A percentile compares a stretch with the other conserved stretches of the same genome.
Evolutionary conservation across 2,113 vertebrate genomes (phyloP).

Genomic region (Aptenodytes patagonicus): DNA sequence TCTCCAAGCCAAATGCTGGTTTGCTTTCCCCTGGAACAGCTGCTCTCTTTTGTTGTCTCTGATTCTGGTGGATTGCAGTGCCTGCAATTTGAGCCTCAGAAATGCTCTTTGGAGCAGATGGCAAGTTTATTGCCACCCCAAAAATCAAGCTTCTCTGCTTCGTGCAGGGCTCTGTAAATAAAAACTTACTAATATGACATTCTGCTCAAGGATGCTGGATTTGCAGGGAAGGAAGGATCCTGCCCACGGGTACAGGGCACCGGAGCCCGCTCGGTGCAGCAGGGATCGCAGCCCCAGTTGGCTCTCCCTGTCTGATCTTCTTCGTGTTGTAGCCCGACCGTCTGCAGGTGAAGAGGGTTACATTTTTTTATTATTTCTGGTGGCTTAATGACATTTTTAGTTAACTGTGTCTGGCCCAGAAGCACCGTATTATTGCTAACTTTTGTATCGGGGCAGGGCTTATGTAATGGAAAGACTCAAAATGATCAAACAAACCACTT

Average conservation of each 20-base stretch:
- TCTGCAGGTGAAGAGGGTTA: background rate
- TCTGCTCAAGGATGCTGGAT: background rate
- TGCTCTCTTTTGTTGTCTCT: background rate
- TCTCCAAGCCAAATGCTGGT: background rate
- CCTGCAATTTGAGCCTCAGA: background rate
- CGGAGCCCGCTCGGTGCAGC: background rate
- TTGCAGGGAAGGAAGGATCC: background rate
- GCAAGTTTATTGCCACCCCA: background rate
- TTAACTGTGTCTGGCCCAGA: background rate
- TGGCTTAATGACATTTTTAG: background rate
- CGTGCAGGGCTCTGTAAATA: background rate
- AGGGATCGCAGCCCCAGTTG: background rate
- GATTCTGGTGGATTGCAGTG: background rate
- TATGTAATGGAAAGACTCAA: background rate
- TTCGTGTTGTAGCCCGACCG: background rate
- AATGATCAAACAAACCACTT: fast-evolving
- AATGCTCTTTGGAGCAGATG: background rate
- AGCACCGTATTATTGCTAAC: background rate
- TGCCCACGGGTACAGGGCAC: background rate
- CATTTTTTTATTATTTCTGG: background rate
- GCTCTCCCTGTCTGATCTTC: background rate
- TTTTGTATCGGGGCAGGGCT: background rate
- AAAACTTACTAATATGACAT: background rate
- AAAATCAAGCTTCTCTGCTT: background rate
- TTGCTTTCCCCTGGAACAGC: background rate